A percentile compares a stretch with the other conserved stretches of the same genome.
phyloP scores from a whole-genome alignment of 2,797 vertebrate species.

The Synanceia verrucosa region DNA sequence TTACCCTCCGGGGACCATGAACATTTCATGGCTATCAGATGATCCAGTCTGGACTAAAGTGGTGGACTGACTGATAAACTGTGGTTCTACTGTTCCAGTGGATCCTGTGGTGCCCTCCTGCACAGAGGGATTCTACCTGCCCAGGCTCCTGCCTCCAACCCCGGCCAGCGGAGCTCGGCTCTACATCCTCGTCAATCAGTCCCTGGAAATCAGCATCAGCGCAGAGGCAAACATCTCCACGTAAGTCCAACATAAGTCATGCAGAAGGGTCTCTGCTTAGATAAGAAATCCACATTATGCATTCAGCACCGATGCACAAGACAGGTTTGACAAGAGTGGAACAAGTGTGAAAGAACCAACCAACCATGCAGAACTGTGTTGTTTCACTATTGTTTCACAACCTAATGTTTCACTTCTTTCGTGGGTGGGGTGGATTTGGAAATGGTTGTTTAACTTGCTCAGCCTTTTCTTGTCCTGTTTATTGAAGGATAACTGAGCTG shows the following conservation, averaged over 20 bases:
- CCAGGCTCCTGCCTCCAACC: conserved; percentile 53
- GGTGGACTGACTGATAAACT: not conserved
- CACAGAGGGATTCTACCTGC: conserved; percentile 49
- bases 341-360: not conserved
- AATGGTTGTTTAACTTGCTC: no score
- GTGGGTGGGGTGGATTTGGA: not conserved
- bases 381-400: not conserved
- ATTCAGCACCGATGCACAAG: not conserved
- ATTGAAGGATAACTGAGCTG: conserved; percentile 22
- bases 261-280: not conserved
- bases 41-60: not conserved
- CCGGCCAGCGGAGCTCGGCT: conserved; percentile 31
- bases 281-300: not conserved
- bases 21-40: not conserved
- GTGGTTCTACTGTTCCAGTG: conserved; percentile 7
- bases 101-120: conserved; percentile 25
- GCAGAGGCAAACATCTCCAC: not conserved
- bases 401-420: not conserved
- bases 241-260: conserved; percentile 10
- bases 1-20: not conserved
- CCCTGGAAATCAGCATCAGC: conserved; percentile 29
- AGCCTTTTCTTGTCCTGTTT: not conserved
- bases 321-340: not conserved
- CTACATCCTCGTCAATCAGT: not conserved
- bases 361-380: not conserved